These are phyloP conservation scores for Acanthopagrus latus DNA, from an alignment of 2,797 vertebrate genomes.

Conservation along the genomic window DNA sequence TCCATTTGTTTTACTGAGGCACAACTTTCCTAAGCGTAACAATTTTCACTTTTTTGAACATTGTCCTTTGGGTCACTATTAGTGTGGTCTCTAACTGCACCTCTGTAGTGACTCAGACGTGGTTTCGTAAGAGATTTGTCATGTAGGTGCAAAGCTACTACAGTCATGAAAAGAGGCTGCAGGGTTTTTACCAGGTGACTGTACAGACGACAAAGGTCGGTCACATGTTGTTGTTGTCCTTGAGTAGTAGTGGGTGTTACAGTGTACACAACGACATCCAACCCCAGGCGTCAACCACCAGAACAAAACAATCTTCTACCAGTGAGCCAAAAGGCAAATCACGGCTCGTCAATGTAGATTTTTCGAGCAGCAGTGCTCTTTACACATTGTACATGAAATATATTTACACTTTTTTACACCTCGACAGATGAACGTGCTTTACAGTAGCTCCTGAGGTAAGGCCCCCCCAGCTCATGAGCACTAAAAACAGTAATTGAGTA, in stretches of 20 bases:
- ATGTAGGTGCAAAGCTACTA: neutral
- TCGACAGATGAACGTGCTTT: too few relatives aligned
- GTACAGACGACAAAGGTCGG: slow-evolving; percentile 30
- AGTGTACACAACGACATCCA: slow-evolving; percentile 5
- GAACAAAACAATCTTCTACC: slow-evolving; percentile 22
- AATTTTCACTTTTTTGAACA: neutral
- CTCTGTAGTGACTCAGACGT: neutral
- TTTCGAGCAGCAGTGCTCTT: neutral
- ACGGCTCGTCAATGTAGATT: slow-evolving; percentile 28
- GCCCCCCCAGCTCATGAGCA: neutral
- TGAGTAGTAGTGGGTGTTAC: slow-evolving; percentile 22
- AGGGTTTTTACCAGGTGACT: slow-evolving; percentile 24
- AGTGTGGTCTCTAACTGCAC: neutral
- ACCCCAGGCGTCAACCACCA: slow-evolving; percentile 25
- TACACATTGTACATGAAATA: neutral
- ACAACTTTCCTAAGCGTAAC: neutral
- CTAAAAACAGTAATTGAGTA: neutral
- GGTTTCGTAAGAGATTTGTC: slow-evolving; percentile 3
- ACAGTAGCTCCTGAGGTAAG: neutral
- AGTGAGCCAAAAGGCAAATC: slow-evolving; percentile 27
- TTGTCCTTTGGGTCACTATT: neutral
- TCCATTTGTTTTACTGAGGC: neutral
- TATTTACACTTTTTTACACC: neutral
- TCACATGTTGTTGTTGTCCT: slow-evolving; percentile 30
- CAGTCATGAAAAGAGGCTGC: neutral